Evolutionary conservation across 2,888 invertebrate genomes (phyloP).

Genomic region (Chironomus tentans): DNA sequence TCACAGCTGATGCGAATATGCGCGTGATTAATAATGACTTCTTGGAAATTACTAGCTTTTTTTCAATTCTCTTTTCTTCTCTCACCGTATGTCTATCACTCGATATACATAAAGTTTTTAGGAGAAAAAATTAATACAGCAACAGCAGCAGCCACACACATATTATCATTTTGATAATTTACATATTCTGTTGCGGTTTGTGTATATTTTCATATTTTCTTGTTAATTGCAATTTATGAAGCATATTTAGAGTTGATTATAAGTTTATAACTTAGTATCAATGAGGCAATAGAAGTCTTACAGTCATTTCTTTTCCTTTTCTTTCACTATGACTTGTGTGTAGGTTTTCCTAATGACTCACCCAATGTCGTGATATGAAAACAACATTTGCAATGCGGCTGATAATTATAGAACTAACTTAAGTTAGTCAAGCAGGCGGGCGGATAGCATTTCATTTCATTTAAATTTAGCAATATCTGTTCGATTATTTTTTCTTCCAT

Average conservation of each 20-base stretch:
- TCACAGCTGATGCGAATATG: background rate
- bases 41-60: background rate
- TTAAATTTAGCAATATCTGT: background rate
- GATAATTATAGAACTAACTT: background rate
- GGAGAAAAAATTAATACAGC: background rate
- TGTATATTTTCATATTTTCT: background rate
- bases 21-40: conserved; percentile 15
- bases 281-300: too few species aligned
- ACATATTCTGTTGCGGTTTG: background rate
- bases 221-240: conserved; percentile 24
- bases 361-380: background rate
- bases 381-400: conserved; percentile 1
- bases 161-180: background rate
- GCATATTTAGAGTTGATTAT: background rate
- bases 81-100: background rate
- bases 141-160: background rate
- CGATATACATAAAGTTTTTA: background rate
- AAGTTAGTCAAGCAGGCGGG: background rate
- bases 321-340: background rate
- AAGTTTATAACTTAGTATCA: background rate
- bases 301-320: too few species aligned
- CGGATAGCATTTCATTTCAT: background rate
- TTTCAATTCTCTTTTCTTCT: background rate
- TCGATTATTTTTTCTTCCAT: background rate
- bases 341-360: conserved; percentile 21